Base-by-base conservation (phyloP, 2,888 invertebrate species). In the Neria commutata region DNA sequence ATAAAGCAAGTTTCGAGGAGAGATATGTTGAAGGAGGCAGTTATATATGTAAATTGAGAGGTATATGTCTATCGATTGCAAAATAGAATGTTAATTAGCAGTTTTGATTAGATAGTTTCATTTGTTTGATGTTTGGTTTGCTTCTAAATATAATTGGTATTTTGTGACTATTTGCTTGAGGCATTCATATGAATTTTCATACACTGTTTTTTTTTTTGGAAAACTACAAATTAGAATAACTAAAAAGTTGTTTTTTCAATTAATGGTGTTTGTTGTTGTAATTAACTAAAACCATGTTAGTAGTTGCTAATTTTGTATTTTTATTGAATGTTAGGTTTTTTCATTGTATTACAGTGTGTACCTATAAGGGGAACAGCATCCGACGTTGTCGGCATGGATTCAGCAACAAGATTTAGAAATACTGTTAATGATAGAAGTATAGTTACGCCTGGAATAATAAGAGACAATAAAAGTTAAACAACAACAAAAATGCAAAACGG, bases 361-460 rank as follows among this genome's bases (percentile, higher is more conserved):
- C 90, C 90, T 89, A 91, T 90, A 83, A 91, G 86, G 83, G 90
- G 90, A 83, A 91, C 90, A 83, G 91, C 90, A 83, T 91, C 90
- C 83, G 90, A 90, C 77, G 91, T 88, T 72, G 90, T 89, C 83
- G 95, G 95, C 90, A 96, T 92, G 85, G 94, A 95, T 89, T 96
- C 95, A 75, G 95, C 94, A 82, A 97, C 95, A 87, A 96, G 91
- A 87, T 95, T 94, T 86, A 95, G 90, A 89, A 96, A 96, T 84
- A 96, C 95, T 86, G 95, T 96, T 88, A 96, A 90, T 84, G 96
- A 96, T 84, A 97, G 90, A 84, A 95, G 90, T 84, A 95, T 95
- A 84, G 94, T 95, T 86, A 95, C 94, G 87, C 94, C 95, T 95
- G 91, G 83, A 88, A 86, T 73, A 88, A 86, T 73, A 76, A 77